Evolutionary conservation across 2,797 vertebrate species (phyloP).

Genomic region (Coracias cyanogaster): DNA sequence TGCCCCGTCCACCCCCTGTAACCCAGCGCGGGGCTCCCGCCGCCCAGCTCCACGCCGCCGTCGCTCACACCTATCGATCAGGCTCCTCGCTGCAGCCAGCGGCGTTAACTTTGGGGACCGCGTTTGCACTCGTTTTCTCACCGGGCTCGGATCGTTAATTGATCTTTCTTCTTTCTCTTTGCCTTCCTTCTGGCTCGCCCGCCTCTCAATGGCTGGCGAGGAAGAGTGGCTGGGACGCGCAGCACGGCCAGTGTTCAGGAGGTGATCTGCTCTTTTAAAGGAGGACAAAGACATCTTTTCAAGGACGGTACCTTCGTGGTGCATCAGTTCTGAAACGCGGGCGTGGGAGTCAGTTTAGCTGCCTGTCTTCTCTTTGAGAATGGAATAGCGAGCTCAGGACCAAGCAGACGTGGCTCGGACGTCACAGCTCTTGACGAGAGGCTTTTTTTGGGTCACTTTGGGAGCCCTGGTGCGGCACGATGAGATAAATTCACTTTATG

Average conservation of each 20-base stretch:
- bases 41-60: accelerated
- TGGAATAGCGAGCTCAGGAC: neutral
- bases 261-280: neutral
- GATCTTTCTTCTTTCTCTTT: neutral
- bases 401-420: neutral
- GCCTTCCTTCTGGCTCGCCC: neutral
- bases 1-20: neutral
- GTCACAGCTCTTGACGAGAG: neutral
- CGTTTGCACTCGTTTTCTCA: neutral
- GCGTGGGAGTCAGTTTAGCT: neutral
- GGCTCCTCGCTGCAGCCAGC: neutral
- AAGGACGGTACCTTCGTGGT: neutral
- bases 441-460: neutral
- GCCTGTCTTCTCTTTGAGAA: neutral
- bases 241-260: neutral
- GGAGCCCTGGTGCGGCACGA: neutral
- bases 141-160: neutral
- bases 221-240: neutral
- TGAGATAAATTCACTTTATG: neutral
- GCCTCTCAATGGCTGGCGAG: neutral
- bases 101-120: neutral
- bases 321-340: neutral
- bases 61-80: neutral
- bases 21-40: neutral
- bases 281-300: neutral